Evolutionary conservation across 2,797 vertebrate species (phyloP), one percentile per base, ranked within the genome.

Genomic region (Columba guinea): DNA sequence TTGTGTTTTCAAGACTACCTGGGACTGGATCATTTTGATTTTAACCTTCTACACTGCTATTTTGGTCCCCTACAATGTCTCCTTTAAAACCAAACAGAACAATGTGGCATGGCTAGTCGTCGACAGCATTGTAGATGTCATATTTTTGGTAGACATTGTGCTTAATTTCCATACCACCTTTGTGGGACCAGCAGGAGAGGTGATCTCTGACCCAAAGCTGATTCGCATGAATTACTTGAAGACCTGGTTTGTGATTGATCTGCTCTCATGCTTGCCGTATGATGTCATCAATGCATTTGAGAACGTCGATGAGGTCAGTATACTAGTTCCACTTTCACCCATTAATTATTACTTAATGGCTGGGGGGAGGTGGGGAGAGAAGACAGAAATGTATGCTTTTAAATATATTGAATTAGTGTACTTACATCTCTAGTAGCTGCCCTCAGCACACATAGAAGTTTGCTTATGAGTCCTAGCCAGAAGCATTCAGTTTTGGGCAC

Each of bases 201-300:
- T 99, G 87, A 99, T 99, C 97, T 99, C 99, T 2, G 99, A 99
- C 98, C 99, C 99, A 84, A 99, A 99, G 93, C 98, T 99, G 87
- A 99, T 99, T 80, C 99, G 99, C 30, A 99, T 99, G 99, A 99
- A 99, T 98, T 99, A 99, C 98, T 94, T 99, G 98, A 99, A 99
- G 98, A 99, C 99, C 7, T 99, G 99, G 99, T 99, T 99, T 94
- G 99, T 99, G 77, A 99, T 99, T 11, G 99, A 99, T 97, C 98
- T 99, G 94, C 98, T 99, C 78, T 99, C 99, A 88, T 99, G 99
- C 92, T 98, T 99, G 97, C 99, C 99, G 0, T 99, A 99, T 60
- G 99, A 99, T 63, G 99, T 99, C 98, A 99, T 99, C 98, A 99
- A 99, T 89, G 99, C 99, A 63, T 99, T 99, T 95, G 99, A 99